Conservation (phyloP, 1,140 invertebrate genomes). For the Bombus terrestris region DNA sequence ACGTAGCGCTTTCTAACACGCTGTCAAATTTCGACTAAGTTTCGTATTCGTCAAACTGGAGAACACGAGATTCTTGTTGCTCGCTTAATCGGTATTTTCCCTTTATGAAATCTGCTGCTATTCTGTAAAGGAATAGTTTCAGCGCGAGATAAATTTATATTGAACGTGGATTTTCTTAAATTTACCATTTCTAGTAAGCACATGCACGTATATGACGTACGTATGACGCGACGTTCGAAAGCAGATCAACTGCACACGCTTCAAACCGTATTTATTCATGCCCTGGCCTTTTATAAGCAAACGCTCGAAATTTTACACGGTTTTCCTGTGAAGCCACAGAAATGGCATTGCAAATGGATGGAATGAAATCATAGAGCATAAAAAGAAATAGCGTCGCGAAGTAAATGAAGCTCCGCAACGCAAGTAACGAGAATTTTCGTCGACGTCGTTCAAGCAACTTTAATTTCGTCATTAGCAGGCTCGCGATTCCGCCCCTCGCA, state of each 20-base stretch:
- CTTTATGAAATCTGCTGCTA: too few relatives aligned
- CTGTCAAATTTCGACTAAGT: not conserved
- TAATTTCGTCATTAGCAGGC: constrained; percentile 49
- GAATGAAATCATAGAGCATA: not conserved
- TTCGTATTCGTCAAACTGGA: not conserved
- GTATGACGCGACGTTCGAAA: too few relatives aligned
- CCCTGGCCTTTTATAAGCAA: not conserved
- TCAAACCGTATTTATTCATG: not conserved
- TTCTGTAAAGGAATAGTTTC: too few relatives aligned
- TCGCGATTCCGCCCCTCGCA: not conserved
- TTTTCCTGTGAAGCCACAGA: not conserved
- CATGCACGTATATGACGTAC: too few relatives aligned
- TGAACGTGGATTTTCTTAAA: too few relatives aligned
- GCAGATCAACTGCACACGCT: too few relatives aligned
- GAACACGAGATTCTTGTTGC: not conserved
- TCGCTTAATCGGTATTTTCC: not conserved
- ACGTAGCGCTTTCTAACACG: not conserved
- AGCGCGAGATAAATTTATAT: too few relatives aligned
- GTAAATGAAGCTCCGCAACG: not conserved
- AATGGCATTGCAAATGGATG: not conserved
- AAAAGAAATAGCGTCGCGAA: not conserved
- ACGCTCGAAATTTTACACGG: not conserved
- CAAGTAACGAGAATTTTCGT: constrained; percentile 29
- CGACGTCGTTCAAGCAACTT: constrained; percentile 32
- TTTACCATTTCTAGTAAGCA: too few relatives aligned